A percentile compares a stretch with the other conserved stretches of the same genome.
Evolutionary conservation across 2,888 invertebrate species (phyloP).

Genomic region (Ophion costatus): DNA sequence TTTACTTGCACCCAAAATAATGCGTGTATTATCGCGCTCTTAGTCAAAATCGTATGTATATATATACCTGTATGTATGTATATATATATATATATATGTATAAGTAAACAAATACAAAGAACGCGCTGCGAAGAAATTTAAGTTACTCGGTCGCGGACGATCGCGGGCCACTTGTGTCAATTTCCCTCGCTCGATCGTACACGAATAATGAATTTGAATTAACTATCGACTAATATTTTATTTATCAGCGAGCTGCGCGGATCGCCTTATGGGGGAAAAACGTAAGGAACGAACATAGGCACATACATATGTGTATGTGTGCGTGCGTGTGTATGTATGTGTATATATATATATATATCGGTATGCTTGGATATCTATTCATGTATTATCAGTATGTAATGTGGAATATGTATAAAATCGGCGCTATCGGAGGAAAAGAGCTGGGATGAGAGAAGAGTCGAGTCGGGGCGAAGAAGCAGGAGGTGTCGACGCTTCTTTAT

Average conservation of each 20-base stretch:
- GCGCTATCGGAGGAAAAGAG: constrained; percentile 60
- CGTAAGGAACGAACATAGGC: constrained; percentile 11
- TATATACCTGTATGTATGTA: too few species aligned
- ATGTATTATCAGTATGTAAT: constrained; percentile 23
- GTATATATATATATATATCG: not conserved
- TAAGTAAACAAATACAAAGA: not conserved
- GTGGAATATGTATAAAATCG: constrained; percentile 28
- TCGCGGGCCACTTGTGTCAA: constrained; percentile 65
- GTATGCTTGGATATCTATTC: not conserved
- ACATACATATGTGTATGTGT: constrained; percentile 1
- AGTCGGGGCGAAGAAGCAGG: constrained; percentile 29
- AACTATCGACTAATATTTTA: constrained; percentile 79
- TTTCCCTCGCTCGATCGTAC: constrained; percentile 69
- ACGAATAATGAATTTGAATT: constrained; percentile 78
- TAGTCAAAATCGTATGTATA: not conserved
- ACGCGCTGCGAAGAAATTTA: not conserved
- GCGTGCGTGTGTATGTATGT: not conserved
- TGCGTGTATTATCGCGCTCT: not conserved
- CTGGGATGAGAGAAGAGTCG: constrained; percentile 48
- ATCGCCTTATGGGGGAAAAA: constrained; percentile 17
- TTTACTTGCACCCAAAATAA: not conserved
- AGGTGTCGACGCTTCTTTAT: constrained; percentile 16
- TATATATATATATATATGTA: not conserved
- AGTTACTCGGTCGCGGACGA: constrained; percentile 38
- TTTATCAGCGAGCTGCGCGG: constrained; percentile 72